phyloP scores from a whole-genome alignment of 2,113 vertebrate species.

The Vireo altiloquus region DNA sequence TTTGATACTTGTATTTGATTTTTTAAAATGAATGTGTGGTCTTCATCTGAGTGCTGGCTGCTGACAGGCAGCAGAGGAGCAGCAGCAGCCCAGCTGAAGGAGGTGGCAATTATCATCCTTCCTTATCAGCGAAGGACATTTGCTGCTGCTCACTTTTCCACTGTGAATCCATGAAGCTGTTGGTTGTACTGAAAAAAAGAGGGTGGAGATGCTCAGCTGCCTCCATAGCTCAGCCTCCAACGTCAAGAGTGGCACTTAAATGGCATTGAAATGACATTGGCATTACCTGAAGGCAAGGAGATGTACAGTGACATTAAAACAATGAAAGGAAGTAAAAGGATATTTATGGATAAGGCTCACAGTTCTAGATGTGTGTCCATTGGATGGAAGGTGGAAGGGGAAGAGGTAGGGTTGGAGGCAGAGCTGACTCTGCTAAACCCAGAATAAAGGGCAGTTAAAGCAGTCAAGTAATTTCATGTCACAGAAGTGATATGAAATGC shows the following conservation, averaged over 20 bases:
- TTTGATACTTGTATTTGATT: background rate
- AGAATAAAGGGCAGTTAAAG: background rate
- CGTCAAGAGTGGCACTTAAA: background rate
- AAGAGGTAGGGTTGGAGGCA: background rate
- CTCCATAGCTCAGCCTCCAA: background rate
- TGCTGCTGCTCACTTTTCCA: background rate
- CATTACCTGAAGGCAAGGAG: background rate
- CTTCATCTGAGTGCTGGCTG: background rate
- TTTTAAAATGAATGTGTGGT: background rate
- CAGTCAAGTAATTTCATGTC: background rate
- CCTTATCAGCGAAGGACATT: no score
- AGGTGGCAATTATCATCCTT: background rate
- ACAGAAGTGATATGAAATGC: background rate
- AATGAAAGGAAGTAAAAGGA: background rate
- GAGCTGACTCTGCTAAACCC: background rate
- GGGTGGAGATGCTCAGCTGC: accelerated
- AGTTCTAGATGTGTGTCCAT: background rate
- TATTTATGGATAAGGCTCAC: background rate
- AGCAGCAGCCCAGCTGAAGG: background rate
- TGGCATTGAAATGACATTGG: background rate
- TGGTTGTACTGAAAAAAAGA: background rate
- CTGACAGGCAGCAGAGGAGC: background rate
- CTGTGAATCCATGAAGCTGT: background rate
- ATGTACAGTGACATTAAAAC: background rate
- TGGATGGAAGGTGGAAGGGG: background rate